Base-by-base conservation (phyloP, 1,140 invertebrate species). In the Gryon sp. region DNA sequence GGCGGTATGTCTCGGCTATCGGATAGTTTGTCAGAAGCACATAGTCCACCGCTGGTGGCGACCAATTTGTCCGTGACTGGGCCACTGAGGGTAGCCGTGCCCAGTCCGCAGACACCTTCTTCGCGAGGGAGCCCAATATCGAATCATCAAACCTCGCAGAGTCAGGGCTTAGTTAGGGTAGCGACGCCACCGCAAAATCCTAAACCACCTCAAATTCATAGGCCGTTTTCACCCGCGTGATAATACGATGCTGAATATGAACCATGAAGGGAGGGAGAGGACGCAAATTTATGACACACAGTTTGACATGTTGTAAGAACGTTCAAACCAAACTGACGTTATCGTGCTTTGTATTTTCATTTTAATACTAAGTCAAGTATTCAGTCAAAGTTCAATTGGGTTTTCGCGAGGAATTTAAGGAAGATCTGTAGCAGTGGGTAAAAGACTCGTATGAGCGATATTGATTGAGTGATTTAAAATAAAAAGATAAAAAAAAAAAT, bases 181-280 rank as follows among this genome's bases (percentile, higher is more conserved):
- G 82, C 81, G 6, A 86, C 87, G 8, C 85, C 87, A 30, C 80
- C 86, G 32, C 76, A 72, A 11, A 85, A 87, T 52, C 86, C 87
- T 36, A 88, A 87, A 60, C 86, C 84, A 9, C 86, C 85, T 12
- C 86, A 88, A 65, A 86, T 89, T 19, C 88, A 89, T 63, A 84
- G 88, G 78, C 88, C 88, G 2, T 89, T 89, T 36, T 88, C 87
- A 80, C 88, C 87, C 18, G 87, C 87, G 87, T 89, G 87, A 89
- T 88, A 76, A 76, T 30, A 86, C 80, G 77, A 81, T 45, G 74
- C 28, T 9, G 66, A 77, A 20, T 62, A 1, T 9, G 7, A 28
- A 32, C 46, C 43, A 43, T 24, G 40, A 60, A 48, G 28, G 2
- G 26, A 50, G 59, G 36, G 41, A 77, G 32, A 76, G 60, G 74